phyloP scores from a whole-genome alignment of 2,797 vertebrate species.

The Sparidentex hasta region DNA sequence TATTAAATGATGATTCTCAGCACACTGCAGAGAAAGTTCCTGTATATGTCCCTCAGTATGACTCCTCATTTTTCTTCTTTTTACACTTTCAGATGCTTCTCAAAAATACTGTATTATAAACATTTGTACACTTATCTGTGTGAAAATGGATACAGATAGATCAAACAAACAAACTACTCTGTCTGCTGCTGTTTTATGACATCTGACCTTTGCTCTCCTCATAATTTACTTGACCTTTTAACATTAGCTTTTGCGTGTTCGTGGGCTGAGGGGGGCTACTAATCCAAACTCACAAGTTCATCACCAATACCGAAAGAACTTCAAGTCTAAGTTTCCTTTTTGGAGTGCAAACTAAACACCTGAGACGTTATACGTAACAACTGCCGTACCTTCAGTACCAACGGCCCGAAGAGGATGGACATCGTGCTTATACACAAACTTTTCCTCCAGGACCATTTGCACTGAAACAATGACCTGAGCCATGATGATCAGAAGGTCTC shows the following conservation, averaged over 20 bases:
- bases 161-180: neutral
- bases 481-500: conserved; percentile 95
- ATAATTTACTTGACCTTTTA: conserved; percentile 10
- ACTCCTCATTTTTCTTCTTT: no score
- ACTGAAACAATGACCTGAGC: conserved; percentile 93
- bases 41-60: no score
- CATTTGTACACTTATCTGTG: neutral
- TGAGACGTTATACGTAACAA: neutral
- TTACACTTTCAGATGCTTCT: no score
- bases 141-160: no score
- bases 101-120: no score
- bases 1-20: no score
- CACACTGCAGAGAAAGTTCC: no score
- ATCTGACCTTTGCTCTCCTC: conserved; percentile 17
- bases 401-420: conserved; percentile 93
- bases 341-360: neutral
- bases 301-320: neutral
- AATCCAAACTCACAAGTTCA: neutral
- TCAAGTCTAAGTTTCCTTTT: no score
- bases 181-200: neutral
- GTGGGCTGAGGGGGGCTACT: neutral
- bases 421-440: conserved; percentile 93
- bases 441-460: conserved; percentile 97
- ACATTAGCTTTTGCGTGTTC: neutral
- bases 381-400: conserved; percentile 91